A percentile compares a stretch with the other conserved stretches of the same genome.
phyloP scores from a whole-genome alignment of 2,888 invertebrate species.

The Ptychoptera albimana region DNA sequence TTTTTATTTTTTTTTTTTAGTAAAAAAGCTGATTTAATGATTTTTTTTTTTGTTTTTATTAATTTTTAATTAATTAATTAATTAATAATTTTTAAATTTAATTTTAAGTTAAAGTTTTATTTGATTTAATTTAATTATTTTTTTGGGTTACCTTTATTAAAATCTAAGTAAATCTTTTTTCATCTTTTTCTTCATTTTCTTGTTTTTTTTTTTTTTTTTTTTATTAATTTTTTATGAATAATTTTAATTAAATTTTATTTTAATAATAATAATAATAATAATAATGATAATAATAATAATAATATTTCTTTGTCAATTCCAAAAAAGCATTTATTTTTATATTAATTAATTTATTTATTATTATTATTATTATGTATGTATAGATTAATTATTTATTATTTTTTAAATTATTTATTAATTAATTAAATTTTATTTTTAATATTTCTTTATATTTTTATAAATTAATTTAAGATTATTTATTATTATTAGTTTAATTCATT shows the following conservation, averaged over 20 bases:
- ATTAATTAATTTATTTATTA: conserved; percentile 6
- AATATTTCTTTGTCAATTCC: conserved; percentile 10
- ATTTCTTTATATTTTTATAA: too few species aligned
- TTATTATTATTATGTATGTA: conserved; percentile 3
- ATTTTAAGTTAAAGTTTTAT: neutral
- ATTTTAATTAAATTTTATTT: conserved; percentile 8
- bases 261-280: conserved; percentile 4
- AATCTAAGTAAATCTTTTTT: neutral
- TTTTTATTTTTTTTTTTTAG: too few species aligned
- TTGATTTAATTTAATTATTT: neutral
- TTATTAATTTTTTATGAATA: conserved; percentile 5
- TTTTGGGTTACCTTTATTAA: too few species aligned
- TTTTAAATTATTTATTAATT: conserved; percentile 9
- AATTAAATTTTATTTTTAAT: conserved; percentile 6
- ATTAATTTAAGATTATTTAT: too few species aligned
- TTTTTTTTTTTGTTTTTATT: too few species aligned
- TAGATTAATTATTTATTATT: conserved; percentile 8
- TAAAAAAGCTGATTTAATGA: too few species aligned
- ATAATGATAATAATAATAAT: conserved; percentile 8
- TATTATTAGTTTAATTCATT: too few species aligned
- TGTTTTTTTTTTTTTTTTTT: conserved; percentile 1
- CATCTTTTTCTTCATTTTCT: neutral
- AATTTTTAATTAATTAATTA: neutral
- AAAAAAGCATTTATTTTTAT: conserved; percentile 25
- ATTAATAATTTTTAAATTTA: conserved; percentile 1